phyloP scores from a whole-genome alignment of 2,113 vertebrate species.

The Pygoscelis adeliae region DNA sequence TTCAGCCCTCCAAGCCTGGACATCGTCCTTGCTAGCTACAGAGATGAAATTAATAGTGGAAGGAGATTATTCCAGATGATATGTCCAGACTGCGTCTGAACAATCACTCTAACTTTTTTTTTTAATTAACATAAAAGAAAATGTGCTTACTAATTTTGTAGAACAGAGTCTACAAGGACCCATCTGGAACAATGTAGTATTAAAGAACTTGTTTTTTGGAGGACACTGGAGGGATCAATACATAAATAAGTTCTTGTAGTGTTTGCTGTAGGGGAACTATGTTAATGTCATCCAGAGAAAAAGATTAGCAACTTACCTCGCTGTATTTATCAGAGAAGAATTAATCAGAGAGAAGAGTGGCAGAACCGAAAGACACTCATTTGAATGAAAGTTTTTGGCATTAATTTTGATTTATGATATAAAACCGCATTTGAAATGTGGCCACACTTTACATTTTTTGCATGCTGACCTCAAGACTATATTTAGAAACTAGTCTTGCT shows the following conservation, averaged over 20 bases:
- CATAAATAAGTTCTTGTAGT: background rate
- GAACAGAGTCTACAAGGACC: background rate
- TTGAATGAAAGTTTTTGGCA: background rate
- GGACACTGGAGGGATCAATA: background rate
- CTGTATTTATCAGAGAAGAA: background rate
- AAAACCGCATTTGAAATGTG: background rate
- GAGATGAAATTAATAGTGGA: background rate
- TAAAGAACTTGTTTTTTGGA: background rate
- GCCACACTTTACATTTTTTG: background rate
- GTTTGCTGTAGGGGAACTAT: background rate
- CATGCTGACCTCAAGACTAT: background rate
- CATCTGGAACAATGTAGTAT: background rate
- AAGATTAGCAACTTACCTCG: background rate
- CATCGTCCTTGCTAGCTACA: background rate
- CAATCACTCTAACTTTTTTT: background rate
- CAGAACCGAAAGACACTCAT: background rate
- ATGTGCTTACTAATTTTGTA: background rate
- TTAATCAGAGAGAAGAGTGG: background rate
- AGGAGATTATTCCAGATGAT: background rate
- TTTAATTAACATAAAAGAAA: background rate
- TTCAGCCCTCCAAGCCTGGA: conserved; percentile 52
- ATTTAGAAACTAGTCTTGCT: conserved; percentile 2
- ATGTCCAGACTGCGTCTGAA: background rate
- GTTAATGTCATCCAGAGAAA: background rate
- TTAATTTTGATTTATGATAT: conserved; percentile 1